These are phyloP conservation scores for Xenotilapia flavipinnis DNA, from an alignment of 2,113 vertebrate genomes.

Conservation along the genomic window DNA sequence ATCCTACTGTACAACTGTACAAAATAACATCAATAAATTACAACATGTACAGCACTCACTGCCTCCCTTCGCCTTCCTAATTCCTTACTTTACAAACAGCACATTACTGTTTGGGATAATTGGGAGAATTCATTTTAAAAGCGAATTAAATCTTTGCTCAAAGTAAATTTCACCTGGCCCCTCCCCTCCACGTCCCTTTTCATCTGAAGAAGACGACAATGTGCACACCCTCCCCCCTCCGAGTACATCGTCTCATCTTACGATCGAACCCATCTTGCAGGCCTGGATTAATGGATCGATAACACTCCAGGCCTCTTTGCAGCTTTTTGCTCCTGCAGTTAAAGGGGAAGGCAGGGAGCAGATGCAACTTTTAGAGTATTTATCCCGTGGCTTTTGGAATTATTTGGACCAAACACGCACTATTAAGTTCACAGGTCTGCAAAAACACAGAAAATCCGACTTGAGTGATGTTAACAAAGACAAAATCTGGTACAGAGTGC, in stretches of 20 bases:
- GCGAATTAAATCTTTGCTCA: neutral
- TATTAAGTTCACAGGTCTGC: neutral
- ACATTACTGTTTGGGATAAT: neutral
- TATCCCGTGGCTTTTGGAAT: neutral
- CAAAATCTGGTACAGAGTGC: neutral
- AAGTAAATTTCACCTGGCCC: neutral
- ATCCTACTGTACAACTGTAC: conserved; percentile 36
- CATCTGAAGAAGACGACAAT: neutral
- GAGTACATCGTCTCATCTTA: conserved; percentile 7
- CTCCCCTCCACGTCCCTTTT: neutral
- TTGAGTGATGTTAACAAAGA: neutral
- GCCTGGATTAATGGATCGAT: conserved; percentile 56
- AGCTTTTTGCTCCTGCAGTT: neutral
- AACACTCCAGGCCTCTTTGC: conserved; percentile 52
- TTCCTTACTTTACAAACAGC: neutral
- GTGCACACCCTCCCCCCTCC: neutral
- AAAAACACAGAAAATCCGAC: neutral
- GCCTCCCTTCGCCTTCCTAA: neutral
- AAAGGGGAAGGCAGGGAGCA: neutral
- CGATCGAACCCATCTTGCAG: conserved; percentile 5
- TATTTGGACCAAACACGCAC: neutral
- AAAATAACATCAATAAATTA: conserved; percentile 39
- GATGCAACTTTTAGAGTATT: neutral
- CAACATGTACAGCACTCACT: conserved; percentile 21
- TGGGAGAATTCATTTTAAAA: neutral